phyloP scores from a whole-genome alignment of 2,888 invertebrate genomes.

The Ormyrus rosae region DNA sequence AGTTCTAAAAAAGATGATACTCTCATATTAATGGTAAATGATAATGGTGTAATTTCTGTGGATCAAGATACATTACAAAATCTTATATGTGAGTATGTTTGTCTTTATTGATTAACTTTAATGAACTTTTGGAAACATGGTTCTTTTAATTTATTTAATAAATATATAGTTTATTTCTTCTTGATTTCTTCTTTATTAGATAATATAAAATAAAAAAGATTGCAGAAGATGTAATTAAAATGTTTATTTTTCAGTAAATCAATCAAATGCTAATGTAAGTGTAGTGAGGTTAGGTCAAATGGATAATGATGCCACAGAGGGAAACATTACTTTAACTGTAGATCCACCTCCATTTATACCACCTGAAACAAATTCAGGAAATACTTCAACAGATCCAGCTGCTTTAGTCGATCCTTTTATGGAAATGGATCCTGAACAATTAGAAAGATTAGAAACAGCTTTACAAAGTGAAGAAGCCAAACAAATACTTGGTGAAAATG shows the following conservation, averaged over 20 bases:
- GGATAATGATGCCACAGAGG: constrained; percentile 67
- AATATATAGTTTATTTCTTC: neutral
- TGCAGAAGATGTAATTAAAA: neutral
- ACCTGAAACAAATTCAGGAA: constrained; percentile 54
- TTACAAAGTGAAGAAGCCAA: constrained; percentile 78
- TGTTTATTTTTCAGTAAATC: constrained; percentile 67
- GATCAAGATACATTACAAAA: constrained; percentile 88
- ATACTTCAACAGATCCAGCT: constrained; percentile 55
- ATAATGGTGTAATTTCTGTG: constrained; percentile 89
- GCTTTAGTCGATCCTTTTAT: constrained; percentile 75
- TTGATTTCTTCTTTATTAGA: neutral
- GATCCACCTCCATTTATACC: constrained; percentile 69
- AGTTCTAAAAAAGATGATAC: constrained; percentile 79
- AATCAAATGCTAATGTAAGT: constrained; percentile 72
- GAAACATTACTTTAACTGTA: constrained; percentile 71
- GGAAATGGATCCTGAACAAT: constrained; percentile 77
- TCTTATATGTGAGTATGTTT: constrained; percentile 83
- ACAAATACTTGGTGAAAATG: constrained; percentile 77
- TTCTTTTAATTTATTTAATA: neutral
- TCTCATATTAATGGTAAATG: constrained; percentile 90
- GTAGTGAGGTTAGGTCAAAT: constrained; percentile 73
- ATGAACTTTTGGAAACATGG: neutral
- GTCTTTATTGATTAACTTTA: neutral
- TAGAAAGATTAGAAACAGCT: constrained; percentile 77
- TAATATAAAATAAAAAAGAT: neutral